Evolutionary conservation across 1,140 invertebrate species (phyloP).

Genomic region (Drosophila bocqueti): DNA sequence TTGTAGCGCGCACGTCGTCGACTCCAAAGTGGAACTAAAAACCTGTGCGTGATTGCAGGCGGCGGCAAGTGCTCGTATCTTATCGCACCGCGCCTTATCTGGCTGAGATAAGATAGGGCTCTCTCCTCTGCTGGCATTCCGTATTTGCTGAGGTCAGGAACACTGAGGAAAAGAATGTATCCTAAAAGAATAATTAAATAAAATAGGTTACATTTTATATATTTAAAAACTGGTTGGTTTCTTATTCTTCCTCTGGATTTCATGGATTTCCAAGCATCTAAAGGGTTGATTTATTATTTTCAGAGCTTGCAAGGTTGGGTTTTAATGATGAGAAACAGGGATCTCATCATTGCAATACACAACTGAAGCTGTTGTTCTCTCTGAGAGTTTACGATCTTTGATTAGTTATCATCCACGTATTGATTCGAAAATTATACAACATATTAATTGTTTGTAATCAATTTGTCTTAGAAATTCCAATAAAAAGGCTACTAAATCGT

Average conservation of each 20-base stretch:
- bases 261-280: too few relatives aligned
- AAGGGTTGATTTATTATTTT: too few relatives aligned
- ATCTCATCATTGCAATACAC: too few relatives aligned
- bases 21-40: slow-evolving; percentile 74
- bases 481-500: not conserved
- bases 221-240: too few relatives aligned
- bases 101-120: slow-evolving; percentile 39
- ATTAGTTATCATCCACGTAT: not conserved
- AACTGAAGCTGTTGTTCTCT: too few relatives aligned
- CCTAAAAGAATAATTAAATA: not conserved
- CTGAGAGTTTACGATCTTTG: not conserved
- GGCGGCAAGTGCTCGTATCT: slow-evolving; percentile 61
- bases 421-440: too few relatives aligned
- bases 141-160: slow-evolving; percentile 20
- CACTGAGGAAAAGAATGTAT: slow-evolving; percentile 1
- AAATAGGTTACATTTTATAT: not conserved
- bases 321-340: too few relatives aligned
- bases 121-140: not conserved
- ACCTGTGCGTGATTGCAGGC: slow-evolving; percentile 51
- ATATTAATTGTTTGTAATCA: not conserved
- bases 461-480: not conserved
- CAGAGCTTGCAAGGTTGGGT: not conserved
- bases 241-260: too few relatives aligned
- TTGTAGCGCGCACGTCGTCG: slow-evolving; percentile 59
- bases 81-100: slow-evolving; percentile 50